phyloP scores from a whole-genome alignment of 2,113 vertebrate genomes.

The Oncorhynchus tshawytscha region DNA sequence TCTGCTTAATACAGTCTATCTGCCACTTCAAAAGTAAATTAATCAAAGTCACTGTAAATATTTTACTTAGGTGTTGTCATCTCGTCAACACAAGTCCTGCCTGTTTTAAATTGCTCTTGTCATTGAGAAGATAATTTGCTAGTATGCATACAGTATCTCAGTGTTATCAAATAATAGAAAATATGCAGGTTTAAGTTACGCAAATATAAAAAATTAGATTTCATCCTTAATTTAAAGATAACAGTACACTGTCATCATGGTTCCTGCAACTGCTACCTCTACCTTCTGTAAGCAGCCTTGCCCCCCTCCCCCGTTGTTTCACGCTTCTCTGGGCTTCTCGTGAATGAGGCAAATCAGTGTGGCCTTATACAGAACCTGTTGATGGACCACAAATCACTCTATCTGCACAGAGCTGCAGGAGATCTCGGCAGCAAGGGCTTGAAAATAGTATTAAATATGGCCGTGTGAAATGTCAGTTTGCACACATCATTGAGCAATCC shows the following conservation, averaged over 20 bases:
- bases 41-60: background rate
- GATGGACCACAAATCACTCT: constrained; percentile 34
- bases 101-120: background rate
- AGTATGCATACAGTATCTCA: too few species aligned
- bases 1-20: background rate
- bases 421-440: constrained; percentile 21
- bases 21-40: background rate
- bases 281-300: background rate
- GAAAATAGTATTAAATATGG: constrained; percentile 40
- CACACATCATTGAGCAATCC: constrained; percentile 44
- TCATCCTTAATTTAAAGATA: too few species aligned
- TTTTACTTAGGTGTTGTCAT: background rate
- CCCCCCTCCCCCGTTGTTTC: background rate
- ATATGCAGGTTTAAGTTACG: too few species aligned
- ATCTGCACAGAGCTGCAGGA: constrained; percentile 36
- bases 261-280: too few species aligned
- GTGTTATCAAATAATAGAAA: too few species aligned
- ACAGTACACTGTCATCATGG: too few species aligned
- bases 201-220: too few species aligned
- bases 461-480: constrained; percentile 56
- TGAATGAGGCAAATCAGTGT: background rate
- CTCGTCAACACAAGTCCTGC: background rate
- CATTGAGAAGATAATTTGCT: background rate
- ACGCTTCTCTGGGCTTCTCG: background rate
- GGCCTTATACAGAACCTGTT: constrained; percentile 1